Evolutionary conservation across 2,888 invertebrate genomes (phyloP), one percentile per base, ranked within the genome.

Genomic region (Ophion costatus): DNA sequence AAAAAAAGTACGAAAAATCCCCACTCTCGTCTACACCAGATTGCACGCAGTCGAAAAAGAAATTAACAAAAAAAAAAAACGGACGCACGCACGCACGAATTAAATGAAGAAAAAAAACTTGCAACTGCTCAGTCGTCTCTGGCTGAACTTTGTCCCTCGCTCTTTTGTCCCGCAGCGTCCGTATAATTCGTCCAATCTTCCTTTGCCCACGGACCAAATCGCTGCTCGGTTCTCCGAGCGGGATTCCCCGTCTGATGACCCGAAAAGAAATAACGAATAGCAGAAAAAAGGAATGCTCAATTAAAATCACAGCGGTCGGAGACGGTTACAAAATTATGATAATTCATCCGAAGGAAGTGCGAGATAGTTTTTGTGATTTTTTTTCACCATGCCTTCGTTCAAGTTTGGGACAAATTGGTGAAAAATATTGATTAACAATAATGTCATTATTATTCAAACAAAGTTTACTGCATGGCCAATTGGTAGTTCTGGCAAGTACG

Each of bases 131-230:
- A 45, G 67, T 73, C 83, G 79, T 45, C 61, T 56, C 64, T 67
- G 67, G 70, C 66, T 74, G 71, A 59, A 71, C 73, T 73, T 79
- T 69, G 74, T 78, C 78, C 51, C 75, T 71, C 70, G 63, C 45
- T 71, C 75, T 69, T 69, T 63, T 76, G 74, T 74, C 80, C 22
- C 84, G 73, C 83, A 17, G 66, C 76, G 17, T 20, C 59, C 20
- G 22, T 33, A 73, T 80, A 80, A 81, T 78, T 78, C 69, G 76
- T 76, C 45, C 85, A 77, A 83, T 76, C 80, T 73, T 80, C 56
- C 74, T 70, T 66, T 61, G 61, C 74, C 70, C 76, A 45, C 78
- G 17, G 45, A 70, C 10, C 42, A 70, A 81, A 78, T 74, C 69
- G 51, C 20, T 29, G 80, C 73, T 14, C 56, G 61, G 67, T n/a